Base-by-base conservation (phyloP, 2,797 vertebrate genomes). In the Oryzias sinensis region DNA sequence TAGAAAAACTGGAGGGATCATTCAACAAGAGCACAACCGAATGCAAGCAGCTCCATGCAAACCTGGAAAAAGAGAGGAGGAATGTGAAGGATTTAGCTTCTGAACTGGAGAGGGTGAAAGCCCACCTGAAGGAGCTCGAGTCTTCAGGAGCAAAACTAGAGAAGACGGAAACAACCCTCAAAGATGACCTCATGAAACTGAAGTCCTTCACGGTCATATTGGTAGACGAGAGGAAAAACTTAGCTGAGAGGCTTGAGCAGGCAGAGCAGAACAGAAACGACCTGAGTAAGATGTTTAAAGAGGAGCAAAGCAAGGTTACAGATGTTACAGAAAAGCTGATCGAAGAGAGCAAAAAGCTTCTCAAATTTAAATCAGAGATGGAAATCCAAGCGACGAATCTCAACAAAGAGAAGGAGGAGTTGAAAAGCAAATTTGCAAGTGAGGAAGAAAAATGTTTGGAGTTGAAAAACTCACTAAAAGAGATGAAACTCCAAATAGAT, bases 281-380 rank as follows among this genome's bases (percentile, higher is more conserved):
- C 43, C 62, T 95, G 48, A 94, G 91, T 63, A 91, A 84, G 76
- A 94, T 92, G 85, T 91, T 96, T 61, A 95, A 96, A 83, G 87
- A 91, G 2, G 96, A 99, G 76, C 94, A 98, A 82, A 84, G 91
- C 4, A 98, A 98, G 68, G 95, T 98, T 37, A 98, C 93, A 70
- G 94, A 97, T 46, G 95, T 98, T 29, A 98, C 96, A 0, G 97
- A 98, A 83, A 98, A 95, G 71, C 80, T 99, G 70, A 99, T 99
- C 1, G 96, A 99, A 64, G 97, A 99, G 87, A 99, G 97, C 82
- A 99, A 97, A 74, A 97, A 93, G 66, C 92, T 97, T 66, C 88
- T 99, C 56, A 97, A 93, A 70, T 74, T 96, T 68, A 98, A 99
- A 74, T 94, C 95, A 0, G 96, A 99, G 73, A 95, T 95, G 95